phyloP scores from a whole-genome alignment of 2,888 invertebrate genomes.

The Coelinius sp. region DNA sequence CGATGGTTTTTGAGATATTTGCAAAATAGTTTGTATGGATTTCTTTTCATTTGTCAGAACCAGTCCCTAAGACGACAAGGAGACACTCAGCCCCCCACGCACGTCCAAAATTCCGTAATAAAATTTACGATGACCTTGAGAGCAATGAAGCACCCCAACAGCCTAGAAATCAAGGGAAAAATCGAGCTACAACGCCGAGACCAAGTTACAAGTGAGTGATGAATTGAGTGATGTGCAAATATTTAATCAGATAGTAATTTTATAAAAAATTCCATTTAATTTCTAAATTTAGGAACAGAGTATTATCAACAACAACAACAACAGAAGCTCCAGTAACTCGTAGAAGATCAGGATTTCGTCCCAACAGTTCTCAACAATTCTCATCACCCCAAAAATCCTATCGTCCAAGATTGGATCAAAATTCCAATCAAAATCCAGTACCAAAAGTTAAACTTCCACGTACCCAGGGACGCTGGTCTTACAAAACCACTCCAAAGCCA shows the following conservation, averaged over 20 bases:
- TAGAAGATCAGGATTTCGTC: constrained; percentile 79
- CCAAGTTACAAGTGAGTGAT: constrained; percentile 61
- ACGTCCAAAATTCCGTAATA: constrained; percentile 66
- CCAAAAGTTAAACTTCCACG: constrained; percentile 88
- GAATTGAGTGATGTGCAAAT: no score
- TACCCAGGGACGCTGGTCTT: constrained; percentile 90
- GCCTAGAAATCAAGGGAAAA: constrained; percentile 56
- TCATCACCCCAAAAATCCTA: constrained; percentile 69
- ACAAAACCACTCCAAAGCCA: constrained; percentile 91
- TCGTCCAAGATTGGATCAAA: constrained; percentile 53
- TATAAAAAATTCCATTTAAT: not conserved
- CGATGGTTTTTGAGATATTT: not conserved
- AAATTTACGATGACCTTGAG: constrained; percentile 62
- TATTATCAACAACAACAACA: constrained; percentile 56
- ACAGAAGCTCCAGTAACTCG: constrained; percentile 59
- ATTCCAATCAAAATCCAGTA: constrained; percentile 70
- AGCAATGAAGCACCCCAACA: constrained; percentile 55
- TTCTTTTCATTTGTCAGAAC: constrained; percentile 46
- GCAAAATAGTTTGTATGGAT: not conserved
- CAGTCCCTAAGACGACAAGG: constrained; percentile 58
- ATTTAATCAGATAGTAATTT: not conserved
- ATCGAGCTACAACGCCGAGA: constrained; percentile 63
- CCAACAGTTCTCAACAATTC: constrained; percentile 72
- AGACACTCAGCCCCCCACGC: constrained; percentile 52
- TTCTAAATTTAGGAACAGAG: constrained; percentile 44